Evolutionary conservation across 2,797 vertebrate genomes (phyloP).

Genomic region (Phrynocephalus forsythii): DNA sequence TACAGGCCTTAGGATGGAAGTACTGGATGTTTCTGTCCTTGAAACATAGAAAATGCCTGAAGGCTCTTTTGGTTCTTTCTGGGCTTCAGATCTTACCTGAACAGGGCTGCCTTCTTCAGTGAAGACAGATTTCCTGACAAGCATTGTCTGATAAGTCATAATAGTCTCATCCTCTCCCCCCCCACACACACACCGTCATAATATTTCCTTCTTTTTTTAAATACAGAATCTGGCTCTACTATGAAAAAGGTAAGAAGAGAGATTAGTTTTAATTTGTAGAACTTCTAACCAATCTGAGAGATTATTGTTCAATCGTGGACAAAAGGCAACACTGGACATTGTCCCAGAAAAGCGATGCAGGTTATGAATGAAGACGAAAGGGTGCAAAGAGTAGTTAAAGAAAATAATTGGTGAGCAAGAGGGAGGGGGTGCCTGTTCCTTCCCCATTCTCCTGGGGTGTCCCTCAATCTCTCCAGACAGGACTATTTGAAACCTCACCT

Average conservation of each 20-base stretch:
- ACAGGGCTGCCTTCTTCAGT: not conserved
- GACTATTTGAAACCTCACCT: not conserved
- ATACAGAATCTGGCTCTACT: constrained; percentile 64
- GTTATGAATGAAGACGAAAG: not conserved
- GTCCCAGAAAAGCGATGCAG: not conserved
- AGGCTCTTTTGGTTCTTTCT: not conserved
- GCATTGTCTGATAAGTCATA: not conserved
- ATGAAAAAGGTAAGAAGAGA: constrained; percentile 69
- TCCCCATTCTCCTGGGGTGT: not conserved
- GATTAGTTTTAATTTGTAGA: not conserved
- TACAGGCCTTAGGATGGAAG: not conserved
- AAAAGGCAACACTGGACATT: not conserved
- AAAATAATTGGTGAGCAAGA: not conserved
- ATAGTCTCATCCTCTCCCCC: not conserved
- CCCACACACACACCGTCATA: not conserved
- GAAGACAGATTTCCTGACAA: not conserved
- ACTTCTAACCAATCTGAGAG: not conserved
- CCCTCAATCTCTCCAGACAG: not conserved
- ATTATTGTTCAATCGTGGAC: not conserved
- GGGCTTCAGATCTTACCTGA: not conserved
- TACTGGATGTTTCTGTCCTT: not conserved
- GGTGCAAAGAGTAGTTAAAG: not conserved
- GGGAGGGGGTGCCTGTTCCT: not conserved
- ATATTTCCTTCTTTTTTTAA: constrained; percentile 7
- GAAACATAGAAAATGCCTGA: not conserved